Evolutionary conservation across 2,113 vertebrate species (phyloP).

Genomic region (Neogobius melanostomus): DNA sequence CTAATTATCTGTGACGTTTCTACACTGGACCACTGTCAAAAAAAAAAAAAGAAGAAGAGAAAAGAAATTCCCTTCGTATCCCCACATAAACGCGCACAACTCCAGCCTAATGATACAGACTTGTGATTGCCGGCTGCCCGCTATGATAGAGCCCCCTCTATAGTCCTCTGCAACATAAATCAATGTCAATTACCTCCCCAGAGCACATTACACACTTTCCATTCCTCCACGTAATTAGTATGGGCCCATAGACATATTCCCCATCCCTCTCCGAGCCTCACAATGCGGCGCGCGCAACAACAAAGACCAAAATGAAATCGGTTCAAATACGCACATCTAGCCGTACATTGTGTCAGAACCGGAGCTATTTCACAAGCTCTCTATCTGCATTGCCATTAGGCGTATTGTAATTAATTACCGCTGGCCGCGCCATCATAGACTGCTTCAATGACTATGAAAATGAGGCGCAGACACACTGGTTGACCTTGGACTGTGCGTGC

Average conservation of each 20-base stretch:
- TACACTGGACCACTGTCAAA: slow-evolving; percentile 68
- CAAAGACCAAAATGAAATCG: slow-evolving; percentile 47
- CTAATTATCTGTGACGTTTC: slow-evolving; percentile 74
- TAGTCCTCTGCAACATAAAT: slow-evolving; percentile 73
- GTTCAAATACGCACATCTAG: slow-evolving; percentile 46
- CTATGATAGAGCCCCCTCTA: slow-evolving; percentile 71
- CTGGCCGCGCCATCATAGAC: slow-evolving; percentile 51
- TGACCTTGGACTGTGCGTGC: slow-evolving; percentile 50
- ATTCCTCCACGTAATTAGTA: slow-evolving; percentile 71
- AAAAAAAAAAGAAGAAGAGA: slow-evolving; percentile 14
- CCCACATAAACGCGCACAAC: slow-evolving; percentile 47
- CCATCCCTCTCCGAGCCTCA: slow-evolving; percentile 54
- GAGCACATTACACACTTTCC: slow-evolving; percentile 74
- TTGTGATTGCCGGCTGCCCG: slow-evolving; percentile 74
- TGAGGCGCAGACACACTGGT: slow-evolving; percentile 44
- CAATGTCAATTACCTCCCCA: slow-evolving; percentile 79
- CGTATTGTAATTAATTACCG: slow-evolving; percentile 60
- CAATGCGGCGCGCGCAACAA: slow-evolving; percentile 54
- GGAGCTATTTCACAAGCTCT: slow-evolving; percentile 24
- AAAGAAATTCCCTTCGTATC: slow-evolving; percentile 33
- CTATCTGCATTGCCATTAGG: slow-evolving; percentile 38
- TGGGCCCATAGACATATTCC: slow-evolving; percentile 66
- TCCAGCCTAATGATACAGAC: slow-evolving; percentile 67
- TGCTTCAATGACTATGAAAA: slow-evolving; percentile 47
- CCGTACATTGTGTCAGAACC: slow-evolving; percentile 38